A percentile compares a stretch with the other conserved stretches of the same genome.
Evolutionary conservation across 2,797 vertebrate genomes (phyloP).

Genomic region (Parauchenoglanis ngamensis): DNA sequence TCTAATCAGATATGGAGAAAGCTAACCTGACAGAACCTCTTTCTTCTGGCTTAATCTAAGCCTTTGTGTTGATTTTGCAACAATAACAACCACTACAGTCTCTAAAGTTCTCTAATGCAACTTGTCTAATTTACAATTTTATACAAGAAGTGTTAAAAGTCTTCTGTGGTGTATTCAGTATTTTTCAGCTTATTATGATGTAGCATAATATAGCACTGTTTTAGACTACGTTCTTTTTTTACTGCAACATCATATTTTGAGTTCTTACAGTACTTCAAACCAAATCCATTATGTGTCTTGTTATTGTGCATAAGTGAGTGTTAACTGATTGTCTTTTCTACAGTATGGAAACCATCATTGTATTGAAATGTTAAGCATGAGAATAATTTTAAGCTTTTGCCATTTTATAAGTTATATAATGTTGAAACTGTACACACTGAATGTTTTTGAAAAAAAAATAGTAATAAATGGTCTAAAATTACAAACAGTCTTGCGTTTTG

Average conservation of each 20-base stretch:
- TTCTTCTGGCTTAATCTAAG: not conserved
- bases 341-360: not conserved
- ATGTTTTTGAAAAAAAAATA: not conserved
- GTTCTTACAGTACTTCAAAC: not conserved
- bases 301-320: not conserved
- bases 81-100: not conserved
- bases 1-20: not conserved
- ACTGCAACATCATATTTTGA: not conserved
- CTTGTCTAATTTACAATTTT: not conserved
- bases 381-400: not conserved
- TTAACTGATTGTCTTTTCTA: not conserved
- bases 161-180: not conserved
- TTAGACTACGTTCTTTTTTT: not conserved
- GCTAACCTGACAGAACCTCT: not conserved
- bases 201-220: conserved; percentile 7
- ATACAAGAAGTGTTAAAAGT: not conserved
- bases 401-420: not conserved
- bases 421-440: not conserved
- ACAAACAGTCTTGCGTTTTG: not conserved
- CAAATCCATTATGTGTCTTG: not conserved
- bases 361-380: conserved; percentile 11
- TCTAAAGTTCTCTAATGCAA: not conserved
- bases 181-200: not conserved
- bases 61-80: conserved; percentile 11
- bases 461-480: not conserved